Conservation (phyloP, 1,140 invertebrate species). For the Anagrus nilaparvatae region DNA sequence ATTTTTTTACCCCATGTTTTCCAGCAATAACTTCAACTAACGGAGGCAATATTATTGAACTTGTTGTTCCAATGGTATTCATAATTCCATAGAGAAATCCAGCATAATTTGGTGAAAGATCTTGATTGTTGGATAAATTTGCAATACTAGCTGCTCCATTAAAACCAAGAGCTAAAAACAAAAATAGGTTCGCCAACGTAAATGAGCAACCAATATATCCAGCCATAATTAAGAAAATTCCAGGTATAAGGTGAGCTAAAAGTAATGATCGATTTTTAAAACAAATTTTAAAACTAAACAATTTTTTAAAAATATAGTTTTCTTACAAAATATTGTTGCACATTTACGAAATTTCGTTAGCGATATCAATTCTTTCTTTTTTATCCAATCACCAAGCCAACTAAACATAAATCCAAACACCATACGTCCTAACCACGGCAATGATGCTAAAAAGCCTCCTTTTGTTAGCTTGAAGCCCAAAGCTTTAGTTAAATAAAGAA, state of each 20-base stretch:
- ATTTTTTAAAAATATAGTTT: neutral
- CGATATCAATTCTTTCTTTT: conserved; percentile 42
- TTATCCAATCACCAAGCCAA: conserved; percentile 49
- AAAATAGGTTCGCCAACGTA: conserved; percentile 49
- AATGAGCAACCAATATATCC: conserved; percentile 55
- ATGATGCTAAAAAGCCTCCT: conserved; percentile 50
- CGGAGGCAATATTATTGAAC: conserved; percentile 55
- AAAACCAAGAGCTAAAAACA: conserved; percentile 64
- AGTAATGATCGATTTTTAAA: conserved; percentile 14
- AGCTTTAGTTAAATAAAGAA: conserved; percentile 47
- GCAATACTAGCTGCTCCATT: conserved; percentile 72
- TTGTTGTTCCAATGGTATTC: conserved; percentile 53
- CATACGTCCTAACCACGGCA: conserved; percentile 54
- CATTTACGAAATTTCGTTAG: conserved; percentile 55
- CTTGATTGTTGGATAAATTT: conserved; percentile 73
- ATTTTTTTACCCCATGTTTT: conserved; percentile 25
- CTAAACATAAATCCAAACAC: conserved; percentile 57
- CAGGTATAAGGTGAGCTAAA: conserved; percentile 60
- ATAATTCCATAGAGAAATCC: conserved; percentile 64
- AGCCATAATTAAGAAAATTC: conserved; percentile 51
- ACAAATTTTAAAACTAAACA: neutral
- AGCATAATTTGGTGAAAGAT: conserved; percentile 69
- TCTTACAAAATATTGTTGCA: conserved; percentile 57
- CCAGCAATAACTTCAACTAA: conserved; percentile 28
- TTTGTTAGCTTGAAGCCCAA: conserved; percentile 69